These are phyloP conservation scores for Diaprepes abbreviatus DNA, from an alignment of 2,888 invertebrate genomes.

Conservation along the genomic window DNA sequence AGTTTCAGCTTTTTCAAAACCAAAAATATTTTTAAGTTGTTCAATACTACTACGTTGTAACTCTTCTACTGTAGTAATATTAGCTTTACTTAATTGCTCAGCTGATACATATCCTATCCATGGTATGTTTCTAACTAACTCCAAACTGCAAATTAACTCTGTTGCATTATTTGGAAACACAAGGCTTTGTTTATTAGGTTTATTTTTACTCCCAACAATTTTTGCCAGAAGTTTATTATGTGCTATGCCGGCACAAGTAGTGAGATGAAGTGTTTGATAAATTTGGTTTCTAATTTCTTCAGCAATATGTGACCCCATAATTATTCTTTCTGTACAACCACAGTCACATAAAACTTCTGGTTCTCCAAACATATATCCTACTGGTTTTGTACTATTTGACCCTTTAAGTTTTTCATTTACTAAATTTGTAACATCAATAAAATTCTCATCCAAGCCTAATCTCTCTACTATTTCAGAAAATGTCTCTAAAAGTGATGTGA, in stretches of 20 bases:
- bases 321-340: slow-evolving; percentile 80
- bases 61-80: slow-evolving; percentile 77
- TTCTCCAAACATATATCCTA: slow-evolving; percentile 73
- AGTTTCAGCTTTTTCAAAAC: slow-evolving; percentile 77
- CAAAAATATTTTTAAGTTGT: slow-evolving; percentile 72
- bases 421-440: slow-evolving; percentile 81
- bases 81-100: slow-evolving; percentile 75
- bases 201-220: slow-evolving; percentile 79
- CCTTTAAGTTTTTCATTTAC: slow-evolving; percentile 70
- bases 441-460: slow-evolving; percentile 89
- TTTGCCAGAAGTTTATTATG: slow-evolving; percentile 89
- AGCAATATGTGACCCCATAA: slow-evolving; percentile 81
- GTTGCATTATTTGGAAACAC: slow-evolving; percentile 79
- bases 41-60: slow-evolving; percentile 75
- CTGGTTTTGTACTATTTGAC: slow-evolving; percentile 31
- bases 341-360: slow-evolving; percentile 75
- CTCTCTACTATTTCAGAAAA: slow-evolving; percentile 84
- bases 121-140: slow-evolving; percentile 76
- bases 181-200: slow-evolving; percentile 87
- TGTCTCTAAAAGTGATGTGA: slow-evolving; percentile 78
- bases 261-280: slow-evolving; percentile 78
- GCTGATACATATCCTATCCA: slow-evolving; percentile 83
- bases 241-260: slow-evolving; percentile 86
- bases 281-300: slow-evolving; percentile 81
- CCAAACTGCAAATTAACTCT: slow-evolving; percentile 76